Evolutionary conservation across 2,888 invertebrate genomes (phyloP).

Genomic region (Cylloceria caligata): DNA sequence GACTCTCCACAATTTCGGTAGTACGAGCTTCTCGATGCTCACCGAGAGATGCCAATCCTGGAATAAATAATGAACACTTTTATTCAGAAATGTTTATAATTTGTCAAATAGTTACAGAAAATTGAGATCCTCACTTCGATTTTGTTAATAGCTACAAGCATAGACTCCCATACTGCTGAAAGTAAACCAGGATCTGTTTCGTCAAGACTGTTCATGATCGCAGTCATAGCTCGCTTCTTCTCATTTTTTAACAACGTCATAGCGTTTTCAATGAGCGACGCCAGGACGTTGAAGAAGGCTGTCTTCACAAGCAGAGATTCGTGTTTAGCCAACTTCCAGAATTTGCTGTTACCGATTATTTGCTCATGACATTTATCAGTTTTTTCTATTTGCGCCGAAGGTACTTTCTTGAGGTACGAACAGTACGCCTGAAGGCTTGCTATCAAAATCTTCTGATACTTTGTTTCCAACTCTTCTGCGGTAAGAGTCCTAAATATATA

Average conservation of each 20-base stretch:
- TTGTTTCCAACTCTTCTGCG: conserved; percentile 89
- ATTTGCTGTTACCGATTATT: conserved; percentile 87
- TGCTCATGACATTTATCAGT: conserved; percentile 85
- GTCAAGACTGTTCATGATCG: conserved; percentile 88
- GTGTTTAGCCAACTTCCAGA: conserved; percentile 90
- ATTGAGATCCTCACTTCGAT: conserved; percentile 85
- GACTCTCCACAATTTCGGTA: conserved; percentile 89
- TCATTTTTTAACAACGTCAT: conserved; percentile 86
- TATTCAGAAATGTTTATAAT: neutral
- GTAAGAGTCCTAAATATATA: conserved; percentile 84
- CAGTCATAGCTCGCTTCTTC: conserved; percentile 86
- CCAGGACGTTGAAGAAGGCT: conserved; percentile 90
- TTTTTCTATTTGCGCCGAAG: conserved; percentile 85
- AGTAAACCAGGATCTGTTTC: conserved; percentile 89
- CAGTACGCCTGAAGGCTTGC: conserved; percentile 89
- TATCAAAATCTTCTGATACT: conserved; percentile 88
- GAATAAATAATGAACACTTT: conserved; percentile 68
- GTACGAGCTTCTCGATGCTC: conserved; percentile 90
- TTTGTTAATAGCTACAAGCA: conserved; percentile 87
- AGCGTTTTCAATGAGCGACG: conserved; percentile 87
- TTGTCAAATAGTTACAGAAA: conserved; percentile 19
- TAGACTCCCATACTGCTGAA: conserved; percentile 91
- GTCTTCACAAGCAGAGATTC: conserved; percentile 85
- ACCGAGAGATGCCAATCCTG: conserved; percentile 90
- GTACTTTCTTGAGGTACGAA: conserved; percentile 87